Evolutionary conservation across 2,888 invertebrate species (phyloP), one percentile per base, ranked within the genome.

Genomic region (Ligdia adustata): DNA sequence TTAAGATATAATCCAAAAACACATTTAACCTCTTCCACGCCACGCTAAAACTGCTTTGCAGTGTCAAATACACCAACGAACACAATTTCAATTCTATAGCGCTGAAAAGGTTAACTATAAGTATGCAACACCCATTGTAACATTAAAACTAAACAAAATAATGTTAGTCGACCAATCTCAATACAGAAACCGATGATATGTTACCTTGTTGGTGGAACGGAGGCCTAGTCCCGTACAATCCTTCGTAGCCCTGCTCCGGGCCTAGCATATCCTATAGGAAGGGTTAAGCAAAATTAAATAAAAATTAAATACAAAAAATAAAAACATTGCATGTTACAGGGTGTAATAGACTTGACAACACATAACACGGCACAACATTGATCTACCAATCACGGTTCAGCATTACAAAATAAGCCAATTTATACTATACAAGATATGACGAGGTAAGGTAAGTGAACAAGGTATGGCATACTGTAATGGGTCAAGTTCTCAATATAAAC

Each of bases 211-310:
- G 95, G 76, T 96, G 96, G 91, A 95, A 97, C 69, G 97, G 96
- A 67, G 97, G 96, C 79, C 97, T 95, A 84, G 97, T 97, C 77
- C 95, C 95, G 90, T 97, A 98, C 92, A 97, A 94, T 85, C 96
- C 96, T 83, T 97, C 97, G 92, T 97, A 98, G 76, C 96, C 94
- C 91, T 97, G 97, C 85, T 97, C 97, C 72, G 96, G 95, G 78
- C 94, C 95, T 87, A 96, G 93, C 94, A 96, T 96, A 88, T 97
- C 98, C 96, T 97, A 93, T 50, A 80, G 70, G 85, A n/a, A 82
- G 61, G 72, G 74, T 58, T 69, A 71, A 74, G 69, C 66, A 53
- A 66, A 72, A 74, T 67, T 60, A 50, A 66, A 65, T 55, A 27
- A 52, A 62, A 35, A 22, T 6, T 3, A 22, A 22, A 22, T 4